These are phyloP conservation scores for Pelobates cultripes DNA, from an alignment of 2,797 vertebrate genomes.

Conservation along the genomic window DNA sequence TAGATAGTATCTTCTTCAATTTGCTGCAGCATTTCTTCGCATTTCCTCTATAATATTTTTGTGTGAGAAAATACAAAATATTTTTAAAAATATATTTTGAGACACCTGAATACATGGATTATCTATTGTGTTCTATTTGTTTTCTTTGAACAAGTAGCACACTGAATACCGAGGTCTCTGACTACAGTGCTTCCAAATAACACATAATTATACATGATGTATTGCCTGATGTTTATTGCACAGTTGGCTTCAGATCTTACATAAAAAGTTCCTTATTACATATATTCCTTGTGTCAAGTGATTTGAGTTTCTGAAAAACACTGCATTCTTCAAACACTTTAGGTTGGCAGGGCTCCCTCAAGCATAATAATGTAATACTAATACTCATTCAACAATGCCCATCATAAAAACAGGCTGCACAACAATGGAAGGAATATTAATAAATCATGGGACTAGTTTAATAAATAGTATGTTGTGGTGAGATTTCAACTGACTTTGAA, in stretches of 20 bases:
- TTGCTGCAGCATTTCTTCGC: neutral
- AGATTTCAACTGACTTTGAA: no score
- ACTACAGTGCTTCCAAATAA: neutral
- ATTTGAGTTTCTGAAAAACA: neutral
- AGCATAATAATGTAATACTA: neutral
- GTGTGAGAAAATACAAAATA: neutral
- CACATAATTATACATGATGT: neutral
- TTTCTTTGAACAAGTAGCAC: neutral
- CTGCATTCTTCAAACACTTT: neutral
- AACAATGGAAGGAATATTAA: neutral
- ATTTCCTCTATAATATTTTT: neutral
- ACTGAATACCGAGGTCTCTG: neutral
- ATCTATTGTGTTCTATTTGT: neutral
- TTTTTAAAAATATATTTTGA: neutral
- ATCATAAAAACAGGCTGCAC: neutral
- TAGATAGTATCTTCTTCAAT: neutral
- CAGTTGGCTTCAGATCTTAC: constrained; percentile 2
- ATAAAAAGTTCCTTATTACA: neutral
- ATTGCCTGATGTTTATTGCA: neutral
- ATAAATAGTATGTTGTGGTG: no score
- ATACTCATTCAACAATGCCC: neutral
- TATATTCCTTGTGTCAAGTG: neutral
- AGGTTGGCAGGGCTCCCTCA: neutral
- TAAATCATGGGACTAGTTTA: neutral
- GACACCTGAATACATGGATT: neutral